Evolutionary conservation across 2,797 vertebrate genomes (phyloP), one percentile per base, ranked within the genome.

Genomic region (Hybognathus amarus): DNA sequence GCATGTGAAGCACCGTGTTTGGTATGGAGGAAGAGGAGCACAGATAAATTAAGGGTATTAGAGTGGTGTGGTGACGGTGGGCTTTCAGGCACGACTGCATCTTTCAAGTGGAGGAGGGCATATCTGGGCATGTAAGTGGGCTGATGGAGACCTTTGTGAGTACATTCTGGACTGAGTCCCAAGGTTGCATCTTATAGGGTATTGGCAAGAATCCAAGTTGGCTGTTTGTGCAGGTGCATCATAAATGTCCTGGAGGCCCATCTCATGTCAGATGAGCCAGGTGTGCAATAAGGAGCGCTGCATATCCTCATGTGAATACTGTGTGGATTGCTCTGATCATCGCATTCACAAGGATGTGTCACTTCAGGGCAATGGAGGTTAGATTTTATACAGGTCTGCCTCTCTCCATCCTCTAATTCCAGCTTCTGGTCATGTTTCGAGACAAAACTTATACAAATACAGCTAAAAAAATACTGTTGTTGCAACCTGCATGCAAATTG

Each of bases 161-260:
- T 30, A 38, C 18, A 64, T 82, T 74, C 69, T 82, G 40, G 38
- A 81, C 54, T 17, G 17, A 83, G 54, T 71, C 40, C 67, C 30
- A 77, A 78, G 67, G 75, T 30, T 68, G 64, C 20, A 77, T 77
- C 81, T 59, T 76, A 77, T 52, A 83, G 24, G 6, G n/a, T 76
- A 52, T 83, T 83, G 82, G 82, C 82, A 61, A 70, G 82, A 22
- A 70, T 76, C 82, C 74, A 77, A 52, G 47, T 47, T 30, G 82
- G 22, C 68, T 83, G 75, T 83, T 83, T 83, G 82, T 83, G 66
- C 75, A 83, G 75, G 54, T 78, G 82, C 42, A 45, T 83, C 40
- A 33, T 83, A 77, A 22, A 83, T 64, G 42, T 83, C 66, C 40
- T 50, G 40, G 18, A 42, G 75, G 82, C 54, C 27, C 64, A 47